Conservation (phyloP, 2,888 invertebrate genomes). For the Opisthograptis luteolata region DNA sequence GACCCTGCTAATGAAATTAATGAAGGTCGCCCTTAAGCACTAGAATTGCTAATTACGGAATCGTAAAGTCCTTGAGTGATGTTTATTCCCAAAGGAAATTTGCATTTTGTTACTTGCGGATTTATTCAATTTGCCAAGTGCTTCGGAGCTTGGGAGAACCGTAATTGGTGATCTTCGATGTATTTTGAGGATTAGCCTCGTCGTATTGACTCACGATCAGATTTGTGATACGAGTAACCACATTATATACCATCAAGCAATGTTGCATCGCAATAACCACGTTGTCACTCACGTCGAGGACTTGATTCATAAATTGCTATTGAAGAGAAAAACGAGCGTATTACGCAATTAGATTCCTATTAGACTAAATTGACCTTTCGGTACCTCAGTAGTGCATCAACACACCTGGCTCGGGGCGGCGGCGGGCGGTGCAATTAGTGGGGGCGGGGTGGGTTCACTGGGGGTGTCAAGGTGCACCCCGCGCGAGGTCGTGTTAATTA, state of each 20-base stretch:
- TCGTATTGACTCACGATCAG: too few species aligned
- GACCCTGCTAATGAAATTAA: conserved; percentile 58
- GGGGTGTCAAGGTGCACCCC: conserved; percentile 59
- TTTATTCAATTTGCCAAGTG: conserved; percentile 26
- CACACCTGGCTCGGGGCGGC: conserved; percentile 49
- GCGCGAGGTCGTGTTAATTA: conserved; percentile 46
- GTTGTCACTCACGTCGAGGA: neutral
- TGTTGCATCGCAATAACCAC: neutral
- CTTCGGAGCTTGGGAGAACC: neutral
- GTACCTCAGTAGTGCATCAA: conserved; percentile 45
- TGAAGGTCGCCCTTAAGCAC: conserved; percentile 49
- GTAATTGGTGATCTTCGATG: neutral
- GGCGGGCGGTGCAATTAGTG: conserved; percentile 49
- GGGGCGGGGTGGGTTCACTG: conserved; percentile 49
- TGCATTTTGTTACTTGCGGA: conserved; percentile 15
- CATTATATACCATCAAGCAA: neutral
- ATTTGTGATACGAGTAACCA: too few species aligned
- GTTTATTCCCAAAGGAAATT: conserved; percentile 21
- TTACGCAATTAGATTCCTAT: conserved; percentile 37
- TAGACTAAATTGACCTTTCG: conserved; percentile 47
- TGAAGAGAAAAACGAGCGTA: neutral
- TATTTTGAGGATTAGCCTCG: neutral
- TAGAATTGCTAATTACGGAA: conserved; percentile 40
- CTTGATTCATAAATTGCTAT: conserved; percentile 10
- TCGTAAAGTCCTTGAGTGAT: conserved; percentile 24